Conservation (phyloP, 1,140 invertebrate species). For the Chymomyza costata region DNA sequence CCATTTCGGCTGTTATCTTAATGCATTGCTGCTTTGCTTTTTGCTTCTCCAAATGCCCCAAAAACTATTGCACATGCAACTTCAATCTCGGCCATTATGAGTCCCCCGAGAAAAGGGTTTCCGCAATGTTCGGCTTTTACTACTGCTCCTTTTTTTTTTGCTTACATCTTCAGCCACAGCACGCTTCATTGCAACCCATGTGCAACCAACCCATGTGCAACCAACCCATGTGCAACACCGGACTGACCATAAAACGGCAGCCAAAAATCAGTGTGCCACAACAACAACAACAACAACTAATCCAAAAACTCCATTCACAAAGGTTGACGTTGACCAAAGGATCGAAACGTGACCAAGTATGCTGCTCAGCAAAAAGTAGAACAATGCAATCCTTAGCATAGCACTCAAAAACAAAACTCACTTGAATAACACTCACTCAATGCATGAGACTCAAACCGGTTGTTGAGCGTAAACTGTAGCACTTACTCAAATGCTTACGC, state of each 20-base stretch:
- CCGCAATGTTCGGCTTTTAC: conserved; percentile 50
- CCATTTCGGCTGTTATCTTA: too few species aligned
- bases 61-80: too few species aligned
- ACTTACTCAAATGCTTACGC: not conserved
- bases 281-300: too few species aligned
- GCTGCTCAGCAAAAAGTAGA: conserved; percentile 17
- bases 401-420: conserved; percentile 11
- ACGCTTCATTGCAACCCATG: conserved; percentile 48
- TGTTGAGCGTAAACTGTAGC: too few species aligned
- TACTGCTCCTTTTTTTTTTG: too few species aligned
- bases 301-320: conserved; percentile 56
- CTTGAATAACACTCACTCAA: too few species aligned
- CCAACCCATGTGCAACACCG: conserved; percentile 12
- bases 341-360: conserved; percentile 29
- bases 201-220: conserved; percentile 12
- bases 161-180: too few species aligned
- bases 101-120: conserved; percentile 41
- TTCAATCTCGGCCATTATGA: conserved; percentile 54
- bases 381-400: too few species aligned
- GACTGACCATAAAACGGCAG: conserved; percentile 44
- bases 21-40: too few species aligned
- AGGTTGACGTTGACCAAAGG: conserved; percentile 28
- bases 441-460: conserved; percentile 22
- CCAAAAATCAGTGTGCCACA: too few species aligned
- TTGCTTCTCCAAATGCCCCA: too few species aligned